These are phyloP conservation scores for Teleogryllus oceanicus DNA, from an alignment of 2,888 invertebrate species.

Conservation along the genomic window DNA sequence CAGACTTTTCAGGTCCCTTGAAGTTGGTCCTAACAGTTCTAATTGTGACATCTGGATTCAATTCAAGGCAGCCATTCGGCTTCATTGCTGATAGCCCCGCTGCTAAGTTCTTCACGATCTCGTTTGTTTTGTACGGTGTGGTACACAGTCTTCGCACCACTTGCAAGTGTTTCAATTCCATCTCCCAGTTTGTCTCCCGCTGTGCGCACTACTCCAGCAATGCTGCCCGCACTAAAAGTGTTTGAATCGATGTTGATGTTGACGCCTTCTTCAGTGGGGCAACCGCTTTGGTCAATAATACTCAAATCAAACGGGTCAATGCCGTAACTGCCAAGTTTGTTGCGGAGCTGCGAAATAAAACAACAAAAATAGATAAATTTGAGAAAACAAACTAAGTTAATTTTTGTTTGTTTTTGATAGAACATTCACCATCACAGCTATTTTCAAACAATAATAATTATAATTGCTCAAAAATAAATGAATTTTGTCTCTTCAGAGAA, in stretches of 20 bases:
- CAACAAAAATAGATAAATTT: neutral
- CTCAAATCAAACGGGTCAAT: slow-evolving; percentile 76
- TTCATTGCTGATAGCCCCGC: slow-evolving; percentile 45
- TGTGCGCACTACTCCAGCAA: slow-evolving; percentile 61
- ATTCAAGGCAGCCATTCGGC: slow-evolving; percentile 48
- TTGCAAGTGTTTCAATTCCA: slow-evolving; percentile 67
- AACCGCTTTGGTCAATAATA: slow-evolving; percentile 67
- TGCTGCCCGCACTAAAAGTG: slow-evolving; percentile 70
- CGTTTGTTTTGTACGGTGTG: slow-evolving; percentile 54
- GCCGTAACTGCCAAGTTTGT: slow-evolving; percentile 59
- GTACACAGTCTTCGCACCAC: slow-evolving; percentile 67
- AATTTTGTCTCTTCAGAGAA: no score
- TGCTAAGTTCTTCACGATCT: slow-evolving; percentile 34
- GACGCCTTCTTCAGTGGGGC: slow-evolving; percentile 56
- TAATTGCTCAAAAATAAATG: no score
- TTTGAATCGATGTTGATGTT: slow-evolving; percentile 68
- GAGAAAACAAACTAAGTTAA: no score
- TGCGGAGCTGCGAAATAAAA: slow-evolving; percentile 51
- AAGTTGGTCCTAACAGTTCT: no score
- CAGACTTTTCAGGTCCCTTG: no score
- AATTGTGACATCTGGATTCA: neutral
- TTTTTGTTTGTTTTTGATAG: no score
- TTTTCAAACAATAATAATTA: no score
- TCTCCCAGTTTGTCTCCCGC: slow-evolving; percentile 68
- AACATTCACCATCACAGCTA: no score